Evolutionary conservation across 2,797 vertebrate species (phyloP).

Genomic region (Eulemur albifrons): DNA sequence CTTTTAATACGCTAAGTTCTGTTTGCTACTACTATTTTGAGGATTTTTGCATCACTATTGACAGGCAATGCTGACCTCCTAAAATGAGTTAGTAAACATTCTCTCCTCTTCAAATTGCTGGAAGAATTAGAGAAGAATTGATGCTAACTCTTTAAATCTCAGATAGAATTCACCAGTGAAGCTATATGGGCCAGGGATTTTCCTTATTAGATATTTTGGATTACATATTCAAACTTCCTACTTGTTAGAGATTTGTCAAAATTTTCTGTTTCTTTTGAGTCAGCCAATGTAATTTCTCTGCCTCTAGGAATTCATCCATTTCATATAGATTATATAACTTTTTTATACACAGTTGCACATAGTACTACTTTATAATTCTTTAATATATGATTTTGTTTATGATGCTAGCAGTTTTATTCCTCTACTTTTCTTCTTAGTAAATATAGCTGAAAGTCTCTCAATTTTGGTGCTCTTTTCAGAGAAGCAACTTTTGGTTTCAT

Average conservation of each 20-base stretch:
- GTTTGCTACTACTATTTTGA: not conserved
- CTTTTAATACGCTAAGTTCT: not conserved
- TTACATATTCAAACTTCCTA: not conserved
- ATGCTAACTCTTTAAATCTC: not conserved
- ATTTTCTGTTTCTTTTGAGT: not conserved
- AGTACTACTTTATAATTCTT: not conserved
- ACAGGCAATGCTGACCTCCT: not conserved
- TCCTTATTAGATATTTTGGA: not conserved
- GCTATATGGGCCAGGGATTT: not conserved
- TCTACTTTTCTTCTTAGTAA: not conserved
- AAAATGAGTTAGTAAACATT: not conserved
- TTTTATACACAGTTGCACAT: not conserved
- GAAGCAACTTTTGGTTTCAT: not conserved
- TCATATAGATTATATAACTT: not conserved
- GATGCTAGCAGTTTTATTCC: not conserved
- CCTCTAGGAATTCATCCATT: not conserved
- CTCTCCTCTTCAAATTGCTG: not conserved
- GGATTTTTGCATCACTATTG: not conserved
- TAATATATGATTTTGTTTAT: not conserved
- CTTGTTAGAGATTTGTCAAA: not conserved
- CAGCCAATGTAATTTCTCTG: not conserved
- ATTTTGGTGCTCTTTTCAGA: not conserved
- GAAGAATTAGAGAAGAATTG: not conserved
- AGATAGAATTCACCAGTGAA: not conserved
- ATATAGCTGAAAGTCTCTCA: not conserved